phyloP scores from a whole-genome alignment of 2,888 invertebrate genomes.

The Epistrophe grossulariae region DNA sequence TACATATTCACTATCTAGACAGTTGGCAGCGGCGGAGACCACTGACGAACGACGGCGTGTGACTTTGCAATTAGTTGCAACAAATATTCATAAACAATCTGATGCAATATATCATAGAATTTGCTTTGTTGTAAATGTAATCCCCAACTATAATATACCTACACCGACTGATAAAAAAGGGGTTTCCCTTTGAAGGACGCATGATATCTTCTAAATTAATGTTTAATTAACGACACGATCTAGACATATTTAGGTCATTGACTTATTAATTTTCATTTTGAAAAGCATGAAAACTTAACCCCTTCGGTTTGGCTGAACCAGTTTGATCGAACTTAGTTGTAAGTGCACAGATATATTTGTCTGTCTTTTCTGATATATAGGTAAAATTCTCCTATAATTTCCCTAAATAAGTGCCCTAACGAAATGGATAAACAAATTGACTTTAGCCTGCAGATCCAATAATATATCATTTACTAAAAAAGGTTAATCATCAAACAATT shows the following conservation, averaged over 20 bases:
- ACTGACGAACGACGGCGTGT: background rate
- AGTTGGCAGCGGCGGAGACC: background rate
- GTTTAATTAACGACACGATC: background rate
- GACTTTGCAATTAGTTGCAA: constrained; percentile 23
- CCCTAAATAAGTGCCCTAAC: too few species aligned
- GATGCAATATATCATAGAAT: constrained; percentile 34
- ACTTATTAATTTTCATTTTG: background rate
- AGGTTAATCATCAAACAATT: too few species aligned
- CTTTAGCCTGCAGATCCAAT: too few species aligned
- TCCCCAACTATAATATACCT: background rate
- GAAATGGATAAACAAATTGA: too few species aligned
- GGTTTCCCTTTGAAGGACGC: constrained; percentile 13
- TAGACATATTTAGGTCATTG: constrained; percentile 11
- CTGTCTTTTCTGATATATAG: too few species aligned
- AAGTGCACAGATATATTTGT: too few species aligned
- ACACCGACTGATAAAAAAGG: constrained; percentile 28
- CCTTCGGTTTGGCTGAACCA: too few species aligned
- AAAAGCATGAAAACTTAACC: too few species aligned
- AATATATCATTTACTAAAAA: too few species aligned
- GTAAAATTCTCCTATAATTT: too few species aligned
- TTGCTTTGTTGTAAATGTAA: constrained; percentile 14
- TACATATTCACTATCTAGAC: background rate
- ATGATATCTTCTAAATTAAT: background rate
- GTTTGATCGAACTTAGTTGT: too few species aligned
- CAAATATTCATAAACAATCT: background rate